Conservation (phyloP, 2,888 invertebrate species). For the Chrysopilus asiliformis region DNA sequence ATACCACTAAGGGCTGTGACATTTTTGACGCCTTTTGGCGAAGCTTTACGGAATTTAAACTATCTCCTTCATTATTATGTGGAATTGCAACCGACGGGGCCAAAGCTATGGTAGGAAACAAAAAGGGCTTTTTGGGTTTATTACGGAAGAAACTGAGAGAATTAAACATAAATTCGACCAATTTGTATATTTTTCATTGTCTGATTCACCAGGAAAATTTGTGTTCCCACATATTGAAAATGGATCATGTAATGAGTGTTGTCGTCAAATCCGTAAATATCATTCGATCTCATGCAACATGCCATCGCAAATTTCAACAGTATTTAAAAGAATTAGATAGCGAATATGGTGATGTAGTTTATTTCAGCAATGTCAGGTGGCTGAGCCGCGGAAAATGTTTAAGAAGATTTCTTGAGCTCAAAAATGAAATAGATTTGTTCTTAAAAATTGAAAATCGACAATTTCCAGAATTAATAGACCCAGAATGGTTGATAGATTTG, state of each 20-base stretch:
- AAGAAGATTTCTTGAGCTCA: slow-evolving; percentile 5
- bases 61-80: slow-evolving; percentile 7
- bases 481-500: not conserved
- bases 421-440: slow-evolving; percentile 4
- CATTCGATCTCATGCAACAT: slow-evolving; percentile 2
- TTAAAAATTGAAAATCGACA: not conserved
- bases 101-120: slow-evolving; percentile 6
- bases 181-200: slow-evolving; percentile 6
- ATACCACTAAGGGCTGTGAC: not conserved
- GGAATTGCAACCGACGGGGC: slow-evolving; percentile 6
- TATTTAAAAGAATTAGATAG: slow-evolving; percentile 1
- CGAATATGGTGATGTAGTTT: slow-evolving; percentile 7
- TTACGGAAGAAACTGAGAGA: no score
- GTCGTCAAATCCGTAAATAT: slow-evolving; percentile 5
- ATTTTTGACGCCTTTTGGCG: not conserved
- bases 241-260: slow-evolving; percentile 5
- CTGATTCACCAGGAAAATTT: slow-evolving; percentile 6
- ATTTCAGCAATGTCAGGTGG: slow-evolving; percentile 6
- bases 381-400: slow-evolving; percentile 6
- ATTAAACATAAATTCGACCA: no score
- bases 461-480: no score
- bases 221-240: not conserved
- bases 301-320: slow-evolving; percentile 4
- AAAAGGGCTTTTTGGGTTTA: no score
- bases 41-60: not conserved